Evolutionary conservation across 2,888 invertebrate species (phyloP), one percentile per base, ranked within the genome.

Genomic region (Campopleginae sp.): DNA sequence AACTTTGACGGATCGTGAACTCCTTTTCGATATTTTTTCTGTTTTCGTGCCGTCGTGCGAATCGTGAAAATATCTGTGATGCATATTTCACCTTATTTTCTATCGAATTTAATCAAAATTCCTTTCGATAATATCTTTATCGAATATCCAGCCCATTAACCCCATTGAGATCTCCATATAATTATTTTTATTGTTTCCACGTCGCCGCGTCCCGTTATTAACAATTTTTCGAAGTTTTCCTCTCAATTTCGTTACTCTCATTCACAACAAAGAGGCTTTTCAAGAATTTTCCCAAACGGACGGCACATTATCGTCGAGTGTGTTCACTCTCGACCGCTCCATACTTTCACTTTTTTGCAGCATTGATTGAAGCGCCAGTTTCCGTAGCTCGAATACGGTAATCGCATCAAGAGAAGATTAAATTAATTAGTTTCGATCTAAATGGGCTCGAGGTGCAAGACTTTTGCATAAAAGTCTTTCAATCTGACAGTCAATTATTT

Each of bases 121-220:
- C 6, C 38, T 48, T n/a, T 10, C 17, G 14, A 48, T 19, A 23
- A 48, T 10, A 42, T 12, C 27, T 31, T n/a, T 8, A 31, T 44
- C 31, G 54, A 46, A 31, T 54, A 23, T 71, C 14, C 17, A 51
- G 33, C 46, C 66, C 44, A 58, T 46, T 54, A 61, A 44, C 31
- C 48, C 44, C 23, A 58, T 5, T 17, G 46, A n/a, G 68, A 68
- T 46, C 19, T 17, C 58, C 66, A 80, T 66, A 58, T 66, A 58
- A 75, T 76, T 12, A 42, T 65, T 33, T 17, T 17, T 10, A 58
- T 33, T 7, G 12, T 3, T 54, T 23, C 23, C 23, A 12, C 27
- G 23, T 54, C 12, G 10, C 4, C 54, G 23, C 23, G 12, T 23
- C 23, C 42, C 42, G 14, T 6, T 3, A 68, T 17, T 23, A 42